Evolutionary conservation across 2,113 vertebrate species (phyloP).

Genomic region (Microcebus tavaratra): DNA sequence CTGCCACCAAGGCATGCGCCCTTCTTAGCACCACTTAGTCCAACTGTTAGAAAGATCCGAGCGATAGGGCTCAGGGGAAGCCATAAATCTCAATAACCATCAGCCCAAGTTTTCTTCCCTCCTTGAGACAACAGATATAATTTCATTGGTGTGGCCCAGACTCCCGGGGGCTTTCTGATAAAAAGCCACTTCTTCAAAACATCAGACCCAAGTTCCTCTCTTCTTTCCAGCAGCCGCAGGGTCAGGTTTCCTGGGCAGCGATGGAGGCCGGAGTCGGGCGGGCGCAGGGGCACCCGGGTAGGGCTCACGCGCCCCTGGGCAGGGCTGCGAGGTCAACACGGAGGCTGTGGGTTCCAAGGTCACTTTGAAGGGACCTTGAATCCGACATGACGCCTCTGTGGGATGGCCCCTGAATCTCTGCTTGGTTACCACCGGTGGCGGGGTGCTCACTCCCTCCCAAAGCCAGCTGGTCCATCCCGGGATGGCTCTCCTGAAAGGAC

Average conservation of each 20-base stretch:
- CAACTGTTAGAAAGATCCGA: slow-evolving; percentile 81
- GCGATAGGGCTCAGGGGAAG: slow-evolving; percentile 86
- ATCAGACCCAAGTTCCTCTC: slow-evolving; percentile 74
- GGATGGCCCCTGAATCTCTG: neutral
- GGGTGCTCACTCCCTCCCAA: neutral
- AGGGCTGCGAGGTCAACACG: fast-evolving
- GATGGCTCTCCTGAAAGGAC: neutral
- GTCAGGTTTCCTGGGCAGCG: slow-evolving; percentile 76
- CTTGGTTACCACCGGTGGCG: fast-evolving
- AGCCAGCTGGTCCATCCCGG: fast-evolving
- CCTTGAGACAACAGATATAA: slow-evolving; percentile 86
- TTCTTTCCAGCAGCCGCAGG: slow-evolving; percentile 70
- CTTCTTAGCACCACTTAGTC: slow-evolving; percentile 81
- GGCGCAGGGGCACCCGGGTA: fast-evolving
- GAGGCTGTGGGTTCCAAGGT: neutral
- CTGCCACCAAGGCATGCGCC: slow-evolving; percentile 66
- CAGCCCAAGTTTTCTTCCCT: slow-evolving; percentile 82
- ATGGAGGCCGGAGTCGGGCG: neutral
- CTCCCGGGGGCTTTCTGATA: slow-evolving; percentile 85
- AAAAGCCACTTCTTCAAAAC: slow-evolving; percentile 86
- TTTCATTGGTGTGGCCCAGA: slow-evolving; percentile 84
- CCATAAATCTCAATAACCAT: slow-evolving; percentile 86
- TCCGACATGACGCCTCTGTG: neutral
- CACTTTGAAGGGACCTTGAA: neutral
- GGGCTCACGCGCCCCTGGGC: fast-evolving